Evolutionary conservation across 2,113 vertebrate genomes (phyloP), one percentile per base, ranked within the genome.

Genomic region (Macaca mulatta): DNA sequence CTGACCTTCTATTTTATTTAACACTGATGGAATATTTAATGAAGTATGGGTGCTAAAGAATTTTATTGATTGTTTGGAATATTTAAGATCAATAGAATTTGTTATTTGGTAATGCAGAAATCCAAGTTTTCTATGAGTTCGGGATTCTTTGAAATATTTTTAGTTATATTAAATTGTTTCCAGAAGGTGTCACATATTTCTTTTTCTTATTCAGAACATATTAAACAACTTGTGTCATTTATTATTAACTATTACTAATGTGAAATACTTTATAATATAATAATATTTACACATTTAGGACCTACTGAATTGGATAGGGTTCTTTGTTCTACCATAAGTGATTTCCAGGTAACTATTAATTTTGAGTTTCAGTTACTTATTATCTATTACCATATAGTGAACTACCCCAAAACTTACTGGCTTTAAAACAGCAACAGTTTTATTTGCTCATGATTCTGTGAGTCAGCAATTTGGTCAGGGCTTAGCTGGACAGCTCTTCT

Each of bases 21-120:
- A 81, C 50, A 92, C 13, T 91, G 13, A 43, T 92, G 9, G 18
- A 80, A 83, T 86, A 52, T n/a, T 77, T 93, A 86, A 84, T 35
- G 25, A 91, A 35, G 77, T 97, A 30, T 6, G 87, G 82, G 10
- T 81, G 35, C 16, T 57, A 43, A 61, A 84, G 27, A 30, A 48
- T 92, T 96, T 88, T 84, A 87, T 90, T 97, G 48, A 89, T 92
- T 97, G 8, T 45, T 7, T 64, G 52, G 2, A 78, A 38, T 86
- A 25, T 89, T 40, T 96, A 78, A 90, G 40, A 78, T 18, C n/a
- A 90, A 43, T 48, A 48, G 22, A 90, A 81, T 88, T 78, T 94
- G 11, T 88, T 91, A 57, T 83, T 84, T 27, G 81, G 6, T 85
- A 81, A 78, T 89, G 4, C 8, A 90, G 72, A 97, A 95, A 43